A percentile compares a stretch with the other conserved stretches of the same genome.
Evolutionary conservation across 1,140 invertebrate species (phyloP).

Genomic region (Neodiprion fabricii): DNA sequence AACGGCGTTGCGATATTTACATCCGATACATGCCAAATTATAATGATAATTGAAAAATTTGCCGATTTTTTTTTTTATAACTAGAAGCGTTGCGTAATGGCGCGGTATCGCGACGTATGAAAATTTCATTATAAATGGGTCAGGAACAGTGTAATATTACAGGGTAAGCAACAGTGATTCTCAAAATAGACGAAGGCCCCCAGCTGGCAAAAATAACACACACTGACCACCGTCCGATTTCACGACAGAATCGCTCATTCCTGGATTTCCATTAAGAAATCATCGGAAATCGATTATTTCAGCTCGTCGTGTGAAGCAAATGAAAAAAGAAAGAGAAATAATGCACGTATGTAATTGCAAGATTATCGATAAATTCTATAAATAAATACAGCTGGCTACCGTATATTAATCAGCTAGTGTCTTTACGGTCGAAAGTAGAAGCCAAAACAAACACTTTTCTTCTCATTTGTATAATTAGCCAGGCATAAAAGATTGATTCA

Average conservation of each 20-base stretch:
- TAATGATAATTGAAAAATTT: no score
- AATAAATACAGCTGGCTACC: no score
- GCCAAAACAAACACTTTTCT: constrained; percentile 10
- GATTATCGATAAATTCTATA: no score
- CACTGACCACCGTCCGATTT: not conserved
- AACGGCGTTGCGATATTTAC: no score
- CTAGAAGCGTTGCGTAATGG: not conserved
- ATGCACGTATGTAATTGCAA: no score
- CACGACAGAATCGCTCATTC: not conserved
- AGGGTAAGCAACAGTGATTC: constrained; percentile 45
- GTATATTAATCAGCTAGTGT: constrained; percentile 25
- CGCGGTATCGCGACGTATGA: not conserved
- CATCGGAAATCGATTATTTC: no score
- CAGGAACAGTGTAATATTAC: constrained; percentile 49
- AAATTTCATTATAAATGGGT: constrained; percentile 52
- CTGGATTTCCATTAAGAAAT: no score
- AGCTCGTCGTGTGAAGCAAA: no score
- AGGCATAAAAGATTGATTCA: not conserved
- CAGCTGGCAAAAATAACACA: constrained; percentile 55
- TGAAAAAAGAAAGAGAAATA: no score
- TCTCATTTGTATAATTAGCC: not conserved
- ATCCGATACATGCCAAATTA: no score
- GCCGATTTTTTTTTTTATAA: not conserved
- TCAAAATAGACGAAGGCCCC: constrained; percentile 59
- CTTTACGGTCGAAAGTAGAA: constrained; percentile 18